phyloP scores from a whole-genome alignment of 2,888 invertebrate species.

The Leptura quadrifasciata region DNA sequence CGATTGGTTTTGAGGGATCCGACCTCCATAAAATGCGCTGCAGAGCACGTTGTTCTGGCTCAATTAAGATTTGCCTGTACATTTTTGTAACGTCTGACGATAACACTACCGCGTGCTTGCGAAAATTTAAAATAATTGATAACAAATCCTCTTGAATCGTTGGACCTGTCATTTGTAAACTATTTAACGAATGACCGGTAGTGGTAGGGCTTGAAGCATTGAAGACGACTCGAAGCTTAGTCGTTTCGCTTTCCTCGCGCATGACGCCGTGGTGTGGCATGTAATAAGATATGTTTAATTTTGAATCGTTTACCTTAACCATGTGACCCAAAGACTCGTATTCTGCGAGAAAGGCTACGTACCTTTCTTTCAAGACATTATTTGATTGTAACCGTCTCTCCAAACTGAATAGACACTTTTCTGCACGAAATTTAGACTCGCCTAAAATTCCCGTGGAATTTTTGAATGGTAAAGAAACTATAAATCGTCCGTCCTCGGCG shows the following conservation, averaged over 20 bases:
- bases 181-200: constrained; percentile 24
- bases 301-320: not conserved
- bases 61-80: too few species aligned
- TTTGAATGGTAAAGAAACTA: too few species aligned
- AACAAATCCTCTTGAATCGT: constrained; percentile 36
- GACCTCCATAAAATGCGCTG: too few species aligned
- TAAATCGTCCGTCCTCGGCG: too few species aligned
- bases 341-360: not conserved
- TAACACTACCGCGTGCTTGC: too few species aligned
- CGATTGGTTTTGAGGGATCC: too few species aligned
- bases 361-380: not conserved
- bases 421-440: too few species aligned
- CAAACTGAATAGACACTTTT: too few species aligned
- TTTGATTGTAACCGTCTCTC: too few species aligned
- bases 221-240: constrained; percentile 38
- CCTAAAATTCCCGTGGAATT: too few species aligned
- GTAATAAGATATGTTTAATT: constrained; percentile 22
- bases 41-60: too few species aligned
- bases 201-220: constrained; percentile 5
- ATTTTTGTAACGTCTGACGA: too few species aligned
- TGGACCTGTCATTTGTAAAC: constrained; percentile 37
- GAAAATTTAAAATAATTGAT: constrained; percentile 32
- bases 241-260: constrained; percentile 21
- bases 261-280: constrained; percentile 42
- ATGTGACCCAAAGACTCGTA: not conserved